phyloP scores from a whole-genome alignment of 1,140 invertebrate species.

The Sycophila sp. region DNA sequence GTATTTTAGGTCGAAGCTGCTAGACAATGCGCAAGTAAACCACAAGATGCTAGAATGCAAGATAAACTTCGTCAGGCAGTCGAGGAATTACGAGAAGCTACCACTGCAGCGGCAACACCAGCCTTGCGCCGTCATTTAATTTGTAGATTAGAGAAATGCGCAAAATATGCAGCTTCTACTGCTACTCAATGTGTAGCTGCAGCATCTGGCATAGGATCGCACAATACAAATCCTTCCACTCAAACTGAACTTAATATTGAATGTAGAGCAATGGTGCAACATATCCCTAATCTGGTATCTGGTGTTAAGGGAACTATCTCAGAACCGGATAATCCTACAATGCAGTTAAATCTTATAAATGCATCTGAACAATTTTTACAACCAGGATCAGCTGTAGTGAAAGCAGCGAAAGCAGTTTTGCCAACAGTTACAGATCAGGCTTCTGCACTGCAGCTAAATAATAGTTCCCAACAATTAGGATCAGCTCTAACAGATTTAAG shows the following conservation, averaged over 20 bases:
- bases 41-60: slow-evolving; percentile 85
- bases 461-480: slow-evolving; percentile 80
- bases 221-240: slow-evolving; percentile 76
- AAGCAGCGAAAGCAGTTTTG: slow-evolving; percentile 82
- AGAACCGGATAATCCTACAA: slow-evolving; percentile 77
- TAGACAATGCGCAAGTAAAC: slow-evolving; percentile 86
- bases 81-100: slow-evolving; percentile 90
- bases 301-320: slow-evolving; percentile 80
- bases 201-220: slow-evolving; percentile 78
- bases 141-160: slow-evolving; percentile 79
- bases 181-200: slow-evolving; percentile 92
- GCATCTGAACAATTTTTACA: slow-evolving; percentile 87
- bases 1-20: slow-evolving; percentile 82
- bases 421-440: slow-evolving; percentile 87
- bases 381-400: slow-evolving; percentile 76
- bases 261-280: slow-evolving; percentile 80
- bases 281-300: slow-evolving; percentile 84
- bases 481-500: slow-evolving; percentile 82
- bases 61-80: slow-evolving; percentile 86
- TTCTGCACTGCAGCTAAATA: slow-evolving; percentile 74
- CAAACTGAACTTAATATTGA: slow-evolving; percentile 82
- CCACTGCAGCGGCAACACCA: slow-evolving; percentile 82
- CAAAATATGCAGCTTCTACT: slow-evolving; percentile 86
- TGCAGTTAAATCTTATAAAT: slow-evolving; percentile 86
- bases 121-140: slow-evolving; percentile 84